Base-by-base conservation (phyloP, 2,113 vertebrate species). In the Limnothrissa miodon region DNA sequence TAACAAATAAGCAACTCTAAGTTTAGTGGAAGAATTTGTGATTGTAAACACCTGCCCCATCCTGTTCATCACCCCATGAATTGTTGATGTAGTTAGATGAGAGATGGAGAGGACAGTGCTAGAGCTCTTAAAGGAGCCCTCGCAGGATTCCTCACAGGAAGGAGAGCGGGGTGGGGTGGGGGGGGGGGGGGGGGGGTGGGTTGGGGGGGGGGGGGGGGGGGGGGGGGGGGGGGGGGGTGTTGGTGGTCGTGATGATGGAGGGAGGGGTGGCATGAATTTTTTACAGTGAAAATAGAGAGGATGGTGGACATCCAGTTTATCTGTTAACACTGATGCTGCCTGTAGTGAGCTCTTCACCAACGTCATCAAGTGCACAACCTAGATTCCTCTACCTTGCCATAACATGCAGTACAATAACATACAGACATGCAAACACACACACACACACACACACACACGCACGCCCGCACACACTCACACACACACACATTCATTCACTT, bases 401-500 rank as follows among this genome's bases (percentile, higher is more conserved):
- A 3, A 66, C 56, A 62, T 25, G 25, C 56, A 62, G 23, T 56
- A 82, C 53, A n/a, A 51, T 79, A 59, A 83, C 44, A 79, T 83
- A 84, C 39, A 81, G n/a, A 53, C 51, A 79, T 78, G 74, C 42
- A 62, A 48, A 85, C 23, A 21, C 42, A 44, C n/a, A 21, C 74
- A 78, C 81, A 78, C 21, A 78, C 46, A 45, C 39, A 36, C 39
- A 79, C 1, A 83, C n/a, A 46, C 25, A 42, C 79, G 78, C 29
- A 81, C 66, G 84, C 80, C 45, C 53, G 23, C 80, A 66, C 66
- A 42, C 19, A 44, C 70, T 53, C 80, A 48, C 79, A 80, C 29
- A 81, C 66, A 85, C 80, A 51, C 53, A 25, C 80, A 66, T 66
- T 39, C 19, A 44, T 59, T 53, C 80, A 48, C 83, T 70, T 45